These are phyloP conservation scores for Coregonus ussuriensis DNA, from an alignment of 2,797 vertebrate species.

Conservation along the genomic window DNA sequence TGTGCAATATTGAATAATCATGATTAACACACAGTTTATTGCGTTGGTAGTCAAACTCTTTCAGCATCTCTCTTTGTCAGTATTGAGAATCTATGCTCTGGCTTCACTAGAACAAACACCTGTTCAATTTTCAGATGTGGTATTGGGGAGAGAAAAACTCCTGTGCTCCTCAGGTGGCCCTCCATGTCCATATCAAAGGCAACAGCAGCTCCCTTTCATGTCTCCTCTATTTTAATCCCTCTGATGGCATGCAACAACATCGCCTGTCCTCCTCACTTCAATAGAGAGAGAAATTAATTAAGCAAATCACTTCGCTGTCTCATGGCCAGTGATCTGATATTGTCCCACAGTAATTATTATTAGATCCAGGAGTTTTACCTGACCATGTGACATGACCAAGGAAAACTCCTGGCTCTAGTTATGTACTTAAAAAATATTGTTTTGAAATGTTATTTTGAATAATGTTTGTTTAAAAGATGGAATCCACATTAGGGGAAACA, in stretches of 20 bases:
- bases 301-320: constrained; percentile 31
- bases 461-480: too few species aligned
- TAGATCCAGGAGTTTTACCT: neutral
- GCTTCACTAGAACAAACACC: constrained; percentile 24
- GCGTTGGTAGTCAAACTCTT: neutral
- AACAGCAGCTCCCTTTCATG: constrained; percentile 64
- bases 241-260: constrained; percentile 30
- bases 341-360: neutral
- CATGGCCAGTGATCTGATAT: constrained; percentile 13
- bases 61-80: neutral
- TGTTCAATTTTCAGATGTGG: constrained; percentile 48
- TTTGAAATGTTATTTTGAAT: too few species aligned
- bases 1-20: constrained; percentile 7
- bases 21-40: neutral
- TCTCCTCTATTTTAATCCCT: constrained; percentile 47
- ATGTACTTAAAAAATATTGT: too few species aligned
- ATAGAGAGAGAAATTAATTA: constrained; percentile 52
- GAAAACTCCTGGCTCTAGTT: neutral
- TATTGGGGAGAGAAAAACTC: constrained; percentile 48
- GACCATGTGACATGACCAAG: neutral
- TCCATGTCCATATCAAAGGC: constrained; percentile 54
- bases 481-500: too few species aligned
- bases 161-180: constrained; percentile 71
- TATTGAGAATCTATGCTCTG: neutral
- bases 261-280: constrained; percentile 32